These are phyloP conservation scores for Phasia obesa DNA, from an alignment of 2,888 invertebrate genomes.

Conservation along the genomic window DNA sequence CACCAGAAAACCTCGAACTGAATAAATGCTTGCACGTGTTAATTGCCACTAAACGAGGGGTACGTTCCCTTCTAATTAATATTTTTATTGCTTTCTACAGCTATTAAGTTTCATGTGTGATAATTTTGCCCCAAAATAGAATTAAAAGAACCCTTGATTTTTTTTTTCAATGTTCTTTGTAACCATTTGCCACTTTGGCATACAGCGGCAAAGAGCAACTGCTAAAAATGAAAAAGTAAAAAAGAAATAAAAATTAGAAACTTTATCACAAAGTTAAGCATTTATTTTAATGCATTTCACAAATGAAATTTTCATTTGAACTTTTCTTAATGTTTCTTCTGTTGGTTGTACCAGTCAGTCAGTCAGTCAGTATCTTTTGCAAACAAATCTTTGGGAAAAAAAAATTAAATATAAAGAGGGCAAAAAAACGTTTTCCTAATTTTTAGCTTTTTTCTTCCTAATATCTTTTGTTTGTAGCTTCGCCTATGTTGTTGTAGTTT, in stretches of 20 bases:
- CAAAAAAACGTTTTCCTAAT: slow-evolving; percentile 25
- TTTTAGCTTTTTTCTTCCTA: slow-evolving; percentile 11
- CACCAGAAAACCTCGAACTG: no score
- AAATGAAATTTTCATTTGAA: slow-evolving; percentile 39
- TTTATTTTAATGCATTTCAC: slow-evolving; percentile 54
- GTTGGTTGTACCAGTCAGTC: slow-evolving; percentile 11
- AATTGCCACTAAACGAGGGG: slow-evolving; percentile 1
- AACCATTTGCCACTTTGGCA: slow-evolving; percentile 12
- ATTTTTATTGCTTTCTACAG: slow-evolving; percentile 12
- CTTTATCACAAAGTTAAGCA: slow-evolving; percentile 61
- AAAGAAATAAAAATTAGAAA: slow-evolving; percentile 24
- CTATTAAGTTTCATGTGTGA: slow-evolving; percentile 5
- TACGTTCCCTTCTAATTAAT: background rate
- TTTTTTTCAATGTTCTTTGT: background rate
- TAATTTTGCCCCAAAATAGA: slow-evolving; percentile 18
- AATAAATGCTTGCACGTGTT: background rate
- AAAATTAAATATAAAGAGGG: slow-evolving; percentile 3
- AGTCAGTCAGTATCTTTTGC: slow-evolving; percentile 31
- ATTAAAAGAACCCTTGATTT: slow-evolving; percentile 6
- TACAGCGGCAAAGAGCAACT: slow-evolving; percentile 1
- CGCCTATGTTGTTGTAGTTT: slow-evolving; percentile 7
- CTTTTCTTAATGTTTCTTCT: slow-evolving; percentile 10
- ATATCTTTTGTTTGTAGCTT: slow-evolving; percentile 28
- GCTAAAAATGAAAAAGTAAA: background rate
- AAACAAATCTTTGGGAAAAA: slow-evolving; percentile 17